Conservation (phyloP, 92 coral and sea anemone species). For the Scolanthus callimorphus region DNA sequence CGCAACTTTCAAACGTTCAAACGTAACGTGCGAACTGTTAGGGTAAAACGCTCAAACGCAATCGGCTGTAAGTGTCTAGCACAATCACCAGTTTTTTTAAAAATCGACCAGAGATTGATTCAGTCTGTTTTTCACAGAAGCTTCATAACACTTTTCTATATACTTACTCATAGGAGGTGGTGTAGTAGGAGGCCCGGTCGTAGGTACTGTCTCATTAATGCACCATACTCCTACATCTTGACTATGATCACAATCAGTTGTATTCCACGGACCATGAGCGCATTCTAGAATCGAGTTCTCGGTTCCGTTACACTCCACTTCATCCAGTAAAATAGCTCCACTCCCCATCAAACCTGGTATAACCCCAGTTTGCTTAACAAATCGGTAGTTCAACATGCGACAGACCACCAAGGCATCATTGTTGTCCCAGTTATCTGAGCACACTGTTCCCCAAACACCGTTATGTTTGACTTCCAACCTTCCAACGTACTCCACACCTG, state of each 20-base stretch:
- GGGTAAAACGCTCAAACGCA: too few species aligned
- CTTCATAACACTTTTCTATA: too few species aligned
- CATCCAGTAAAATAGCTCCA: constrained; percentile 48
- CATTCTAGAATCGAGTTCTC: constrained; percentile 44
- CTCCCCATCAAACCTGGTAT: constrained; percentile 16
- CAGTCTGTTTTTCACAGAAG: too few species aligned
- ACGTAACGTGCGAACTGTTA: too few species aligned
- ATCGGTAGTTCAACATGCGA: constrained; percentile 47
- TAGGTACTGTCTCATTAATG: background rate
- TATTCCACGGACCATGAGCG: constrained; percentile 36
- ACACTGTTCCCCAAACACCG: constrained; percentile 64
- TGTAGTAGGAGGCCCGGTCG: background rate
- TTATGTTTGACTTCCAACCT: constrained; percentile 50
- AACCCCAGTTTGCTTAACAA: constrained; percentile 4
- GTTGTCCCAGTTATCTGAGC: constrained; percentile 48
- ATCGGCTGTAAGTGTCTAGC: too few species aligned
- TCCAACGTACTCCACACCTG: constrained; percentile 16
- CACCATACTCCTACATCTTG: constrained; percentile 65
- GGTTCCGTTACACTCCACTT: constrained; percentile 56
- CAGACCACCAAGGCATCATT: constrained; percentile 55
- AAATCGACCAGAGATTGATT: too few species aligned
- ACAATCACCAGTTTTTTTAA: too few species aligned
- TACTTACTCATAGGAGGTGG: too few species aligned
- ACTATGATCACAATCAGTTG: constrained; percentile 38
- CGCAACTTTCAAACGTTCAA: too few species aligned